Evolutionary conservation across 2,113 vertebrate genomes (phyloP), one percentile per base, ranked within the genome.

Genomic region (Coryphaenoides rupestris): DNA sequence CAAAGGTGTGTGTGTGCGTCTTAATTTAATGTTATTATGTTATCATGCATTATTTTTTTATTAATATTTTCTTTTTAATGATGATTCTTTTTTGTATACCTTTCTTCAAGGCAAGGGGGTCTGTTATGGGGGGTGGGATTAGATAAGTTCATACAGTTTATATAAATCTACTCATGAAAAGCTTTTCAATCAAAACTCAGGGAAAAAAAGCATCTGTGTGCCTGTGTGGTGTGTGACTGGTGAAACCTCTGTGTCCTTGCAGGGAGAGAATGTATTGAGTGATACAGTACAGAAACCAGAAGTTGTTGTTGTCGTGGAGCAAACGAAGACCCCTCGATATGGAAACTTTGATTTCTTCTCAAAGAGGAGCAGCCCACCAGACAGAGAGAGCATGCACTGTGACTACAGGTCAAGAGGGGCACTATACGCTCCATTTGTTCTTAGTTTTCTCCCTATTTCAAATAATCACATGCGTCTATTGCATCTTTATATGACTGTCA

Each of bases 311-410:
- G 9, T 17, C 62, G 56, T 3, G 69, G 33, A 72, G 63, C 76
- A 68, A 22, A 73, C 46, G 1, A 61, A 71, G 47, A 54, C 22
- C 19, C 55, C 68, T 0, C 40, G 45, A 2, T 49, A 40, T 57
- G 70, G 24, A 56, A 67, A 58, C 19, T 75, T 88, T 63, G 74
- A 86, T 74, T 89, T 89, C 65, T 87, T 90, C 63, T 78, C 79
- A 57, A 50, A 72, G 53, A 16, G 64, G 55, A 73, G 16, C 5
- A 28, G 3, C 23, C 15, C 19, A 63, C 16, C 21, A 63, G 14
- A 21, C 24, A 50, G 23, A 10, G 12, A 21, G 57, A 68, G 54
- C 53, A 68, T 63, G 13, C 60, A 56, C 68, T 21, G 40, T 65
- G 70, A 54, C 53, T 67, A 13, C 52, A 79, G 84, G 87, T 89